These are phyloP conservation scores for Caenorhabditis sp. DNA, from an alignment of 2,888 invertebrate species.

Conservation along the genomic window DNA sequence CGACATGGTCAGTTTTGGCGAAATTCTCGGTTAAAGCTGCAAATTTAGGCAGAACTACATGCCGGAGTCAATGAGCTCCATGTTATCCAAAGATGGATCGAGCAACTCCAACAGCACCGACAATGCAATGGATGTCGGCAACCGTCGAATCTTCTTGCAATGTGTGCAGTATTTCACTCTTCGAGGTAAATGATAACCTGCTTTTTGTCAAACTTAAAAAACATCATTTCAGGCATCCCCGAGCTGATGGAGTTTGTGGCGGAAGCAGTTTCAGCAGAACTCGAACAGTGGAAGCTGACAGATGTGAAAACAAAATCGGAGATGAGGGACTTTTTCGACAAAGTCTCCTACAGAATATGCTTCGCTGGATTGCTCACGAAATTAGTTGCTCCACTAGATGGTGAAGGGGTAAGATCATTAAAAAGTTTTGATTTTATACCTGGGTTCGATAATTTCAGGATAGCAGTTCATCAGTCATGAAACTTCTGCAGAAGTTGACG, in stretches of 20 bases:
- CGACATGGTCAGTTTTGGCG: slow-evolving; percentile 16
- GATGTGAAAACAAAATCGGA: slow-evolving; percentile 49
- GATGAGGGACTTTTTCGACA: slow-evolving; percentile 63
- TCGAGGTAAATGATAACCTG: slow-evolving; percentile 66
- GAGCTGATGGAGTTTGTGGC: slow-evolving; percentile 65
- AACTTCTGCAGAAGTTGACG: slow-evolving; percentile 66
- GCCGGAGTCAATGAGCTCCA: slow-evolving; percentile 41
- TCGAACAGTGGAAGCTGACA: slow-evolving; percentile 55
- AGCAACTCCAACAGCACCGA: too few relatives aligned
- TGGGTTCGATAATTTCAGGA: slow-evolving; percentile 35
- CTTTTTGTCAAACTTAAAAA: too few relatives aligned
- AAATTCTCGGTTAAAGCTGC: too few relatives aligned
- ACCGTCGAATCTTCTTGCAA: slow-evolving; percentile 75
- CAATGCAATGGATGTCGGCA: slow-evolving; percentile 62
- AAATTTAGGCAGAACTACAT: slow-evolving; percentile 57
- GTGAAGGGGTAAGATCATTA: slow-evolving; percentile 17
- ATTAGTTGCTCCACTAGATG: slow-evolving; percentile 68
- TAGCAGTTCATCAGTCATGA: slow-evolving; percentile 40
- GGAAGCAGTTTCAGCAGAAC: slow-evolving; percentile 56
- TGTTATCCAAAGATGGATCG: slow-evolving; percentile 10
- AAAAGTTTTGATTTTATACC: not conserved
- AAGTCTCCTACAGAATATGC: slow-evolving; percentile 54
- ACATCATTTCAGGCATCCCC: slow-evolving; percentile 64
- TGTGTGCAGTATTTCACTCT: slow-evolving; percentile 76
- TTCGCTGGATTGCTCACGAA: slow-evolving; percentile 52